A percentile compares a stretch with the other conserved stretches of the same genome.
Evolutionary conservation across 1,140 invertebrate genomes (phyloP).

Genomic region (Stegodyphus mimosarum): DNA sequence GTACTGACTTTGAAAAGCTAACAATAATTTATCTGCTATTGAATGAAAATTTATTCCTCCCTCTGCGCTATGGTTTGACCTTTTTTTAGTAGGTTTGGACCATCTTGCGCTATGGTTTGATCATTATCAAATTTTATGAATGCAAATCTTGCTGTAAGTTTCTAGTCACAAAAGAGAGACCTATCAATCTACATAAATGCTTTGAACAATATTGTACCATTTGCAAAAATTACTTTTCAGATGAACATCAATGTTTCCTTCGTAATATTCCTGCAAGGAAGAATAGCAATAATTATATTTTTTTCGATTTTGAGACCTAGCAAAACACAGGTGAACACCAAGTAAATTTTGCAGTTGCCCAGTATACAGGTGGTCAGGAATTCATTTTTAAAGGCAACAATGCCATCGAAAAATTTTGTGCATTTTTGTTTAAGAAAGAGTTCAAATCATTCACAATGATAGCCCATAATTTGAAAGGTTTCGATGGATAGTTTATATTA

Average conservation of each 20-base stretch:
- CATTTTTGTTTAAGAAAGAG: background rate
- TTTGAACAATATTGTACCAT: too few relatives aligned
- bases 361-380: background rate
- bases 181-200: too few relatives aligned
- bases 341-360: background rate
- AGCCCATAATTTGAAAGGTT: constrained; percentile 2
- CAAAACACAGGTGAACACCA: background rate
- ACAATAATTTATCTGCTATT: background rate
- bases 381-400: background rate
- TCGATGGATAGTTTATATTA: constrained; percentile 28
- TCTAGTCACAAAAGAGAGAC: too few relatives aligned
- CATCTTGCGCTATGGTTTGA: too few relatives aligned
- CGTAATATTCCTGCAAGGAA: too few relatives aligned
- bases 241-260: too few relatives aligned
- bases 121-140: too few relatives aligned
- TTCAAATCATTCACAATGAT: background rate
- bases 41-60: background rate
- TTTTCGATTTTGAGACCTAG: constrained; percentile 1
- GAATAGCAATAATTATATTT: background rate
- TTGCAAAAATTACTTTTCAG: too few relatives aligned
- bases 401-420: background rate
- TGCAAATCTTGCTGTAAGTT: too few relatives aligned
- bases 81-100: too few relatives aligned
- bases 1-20: too few relatives aligned
- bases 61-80: too few relatives aligned